phyloP scores from a whole-genome alignment of 2,888 invertebrate species.

The Aricia artaxerxes region DNA sequence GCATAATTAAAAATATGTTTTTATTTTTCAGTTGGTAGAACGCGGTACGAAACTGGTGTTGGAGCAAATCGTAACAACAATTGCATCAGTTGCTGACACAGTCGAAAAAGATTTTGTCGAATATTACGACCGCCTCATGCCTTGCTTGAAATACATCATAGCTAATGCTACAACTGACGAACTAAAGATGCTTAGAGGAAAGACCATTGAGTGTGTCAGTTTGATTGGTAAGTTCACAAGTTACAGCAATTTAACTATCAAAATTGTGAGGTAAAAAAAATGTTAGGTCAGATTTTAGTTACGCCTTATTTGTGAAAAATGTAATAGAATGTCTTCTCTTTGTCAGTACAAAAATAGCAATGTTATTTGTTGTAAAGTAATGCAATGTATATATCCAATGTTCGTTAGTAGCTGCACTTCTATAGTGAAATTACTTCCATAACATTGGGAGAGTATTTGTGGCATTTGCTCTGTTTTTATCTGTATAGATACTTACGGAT shows the following conservation, averaged over 20 bases:
- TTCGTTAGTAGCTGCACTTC: conserved; percentile 25
- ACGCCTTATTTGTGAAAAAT: not conserved
- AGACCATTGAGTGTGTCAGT: conserved; percentile 99
- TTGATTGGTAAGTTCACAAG: conserved; percentile 86
- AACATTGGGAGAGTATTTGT: conserved; percentile 22
- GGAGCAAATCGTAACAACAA: conserved; percentile 99
- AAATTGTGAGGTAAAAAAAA: too few species aligned
- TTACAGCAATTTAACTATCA: not conserved
- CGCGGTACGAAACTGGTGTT: conserved; percentile 97
- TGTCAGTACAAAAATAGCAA: not conserved
- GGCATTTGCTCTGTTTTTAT: conserved; percentile 24
- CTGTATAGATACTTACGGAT: conserved; percentile 18
- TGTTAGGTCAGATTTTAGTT: not conserved
- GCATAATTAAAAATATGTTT: not conserved
- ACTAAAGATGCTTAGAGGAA: conserved; percentile 94
- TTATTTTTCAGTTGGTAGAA: conserved; percentile 84
- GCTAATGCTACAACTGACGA: conserved; percentile 94
- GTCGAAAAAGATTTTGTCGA: conserved; percentile 96
- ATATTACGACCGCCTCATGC: conserved; percentile 96
- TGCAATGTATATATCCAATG: not conserved
- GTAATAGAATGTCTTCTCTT: not conserved
- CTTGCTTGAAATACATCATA: conserved; percentile 98
- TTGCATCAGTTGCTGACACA: conserved; percentile 99
- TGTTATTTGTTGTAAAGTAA: not conserved
- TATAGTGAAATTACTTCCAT: conserved; percentile 26